A percentile compares a stretch with the other conserved stretches of the same genome.
Evolutionary conservation across 1,140 invertebrate genomes (phyloP).

Genomic region (Formica selysi): DNA sequence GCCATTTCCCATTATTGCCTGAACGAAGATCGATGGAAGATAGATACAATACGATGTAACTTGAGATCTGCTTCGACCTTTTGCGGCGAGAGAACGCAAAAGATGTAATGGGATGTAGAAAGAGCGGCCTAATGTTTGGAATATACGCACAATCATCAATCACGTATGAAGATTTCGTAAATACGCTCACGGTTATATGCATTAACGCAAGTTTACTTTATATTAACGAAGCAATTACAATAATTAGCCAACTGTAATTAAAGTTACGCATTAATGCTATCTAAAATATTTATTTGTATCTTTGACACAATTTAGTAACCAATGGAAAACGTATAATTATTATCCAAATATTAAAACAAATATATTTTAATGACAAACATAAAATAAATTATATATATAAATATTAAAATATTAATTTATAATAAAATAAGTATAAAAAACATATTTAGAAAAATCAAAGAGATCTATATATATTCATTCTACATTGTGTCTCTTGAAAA

Average conservation of each 20-base stretch:
- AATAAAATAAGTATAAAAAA: neutral
- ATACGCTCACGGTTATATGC: constrained; percentile 26
- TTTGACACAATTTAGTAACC: neutral
- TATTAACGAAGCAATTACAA: constrained; percentile 36
- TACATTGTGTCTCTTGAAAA: neutral
- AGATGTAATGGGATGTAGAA: constrained; percentile 1
- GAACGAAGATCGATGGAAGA: constrained; percentile 51
- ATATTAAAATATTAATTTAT: neutral
- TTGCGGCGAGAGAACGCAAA: constrained; percentile 10
- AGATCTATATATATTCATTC: neutral
- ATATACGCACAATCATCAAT: constrained; percentile 40
- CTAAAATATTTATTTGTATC: constrained; percentile 8
- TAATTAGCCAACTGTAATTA: constrained; percentile 34
- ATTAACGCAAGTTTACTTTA: constrained; percentile 28
- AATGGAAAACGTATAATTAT: neutral
- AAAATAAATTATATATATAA: neutral
- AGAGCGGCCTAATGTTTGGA: constrained; percentile 26
- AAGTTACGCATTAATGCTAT: constrained; percentile 7
- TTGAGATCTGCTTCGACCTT: constrained; percentile 37
- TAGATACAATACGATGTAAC: constrained; percentile 33
- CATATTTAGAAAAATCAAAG: neutral
- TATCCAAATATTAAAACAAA: neutral
- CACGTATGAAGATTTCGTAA: constrained; percentile 36
- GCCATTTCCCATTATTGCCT: constrained; percentile 14
- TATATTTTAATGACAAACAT: neutral